Evolutionary conservation across 2,888 invertebrate genomes (phyloP).

Genomic region (Cremastobaeus sp.): DNA sequence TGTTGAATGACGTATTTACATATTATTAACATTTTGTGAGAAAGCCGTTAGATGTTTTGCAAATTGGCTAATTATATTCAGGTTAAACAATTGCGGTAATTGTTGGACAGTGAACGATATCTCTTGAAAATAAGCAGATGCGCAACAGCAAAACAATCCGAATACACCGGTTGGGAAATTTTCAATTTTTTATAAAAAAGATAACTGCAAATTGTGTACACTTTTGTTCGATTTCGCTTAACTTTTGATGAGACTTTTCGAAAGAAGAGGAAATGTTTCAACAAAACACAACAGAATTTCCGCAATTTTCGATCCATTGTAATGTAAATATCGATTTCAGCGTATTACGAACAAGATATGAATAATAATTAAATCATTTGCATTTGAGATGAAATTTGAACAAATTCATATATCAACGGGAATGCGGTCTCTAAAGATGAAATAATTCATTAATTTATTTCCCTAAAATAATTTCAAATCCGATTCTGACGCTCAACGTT

Average conservation of each 20-base stretch:
- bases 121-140: neutral
- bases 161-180: too few species aligned
- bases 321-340: constrained; percentile 43
- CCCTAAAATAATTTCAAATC: constrained; percentile 43
- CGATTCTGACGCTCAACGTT: constrained; percentile 16
- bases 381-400: constrained; percentile 48
- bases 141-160: neutral
- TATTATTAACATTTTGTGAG: constrained; percentile 50
- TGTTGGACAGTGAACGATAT: neutral
- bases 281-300: too few species aligned
- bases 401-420: constrained; percentile 41
- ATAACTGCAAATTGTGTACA: too few species aligned
- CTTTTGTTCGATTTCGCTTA: too few species aligned
- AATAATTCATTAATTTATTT: constrained; percentile 49
- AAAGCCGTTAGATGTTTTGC: constrained; percentile 28
- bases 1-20: constrained; percentile 52
- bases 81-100: constrained; percentile 23
- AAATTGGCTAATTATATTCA: constrained; percentile 29
- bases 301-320: neutral
- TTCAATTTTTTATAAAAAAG: too few species aligned
- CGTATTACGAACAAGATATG: constrained; percentile 40
- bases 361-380: constrained; percentile 51
- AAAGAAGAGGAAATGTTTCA: too few species aligned
- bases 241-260: too few species aligned
- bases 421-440: constrained; percentile 21